Percentiles rank a stretch among this genome's conserved stretches.
Evolutionary conservation across 2,797 vertebrate genomes (phyloP).

Genomic region (Ataeniobius toweri): DNA sequence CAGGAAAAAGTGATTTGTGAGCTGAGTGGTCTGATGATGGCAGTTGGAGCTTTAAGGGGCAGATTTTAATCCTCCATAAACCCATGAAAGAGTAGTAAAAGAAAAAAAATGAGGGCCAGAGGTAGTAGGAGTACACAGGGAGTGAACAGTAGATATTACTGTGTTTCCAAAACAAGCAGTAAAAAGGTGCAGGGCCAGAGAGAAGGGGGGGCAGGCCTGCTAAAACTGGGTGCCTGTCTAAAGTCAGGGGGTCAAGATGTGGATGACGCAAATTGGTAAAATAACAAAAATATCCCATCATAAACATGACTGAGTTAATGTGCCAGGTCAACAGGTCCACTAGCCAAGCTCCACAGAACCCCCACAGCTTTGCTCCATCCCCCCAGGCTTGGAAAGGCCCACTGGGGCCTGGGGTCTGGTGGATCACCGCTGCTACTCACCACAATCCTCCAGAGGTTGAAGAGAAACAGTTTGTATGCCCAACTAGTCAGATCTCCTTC

Average conservation of each 20-base stretch:
- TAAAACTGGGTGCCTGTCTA: constrained; percentile 71
- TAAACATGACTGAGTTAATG: constrained; percentile 73
- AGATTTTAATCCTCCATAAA: constrained; percentile 55
- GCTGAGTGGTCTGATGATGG: constrained; percentile 45
- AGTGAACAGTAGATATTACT: constrained; percentile 58
- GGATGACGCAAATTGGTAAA: constrained; percentile 77
- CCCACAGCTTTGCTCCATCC: constrained; percentile 51
- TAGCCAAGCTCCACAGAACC: constrained; percentile 66
- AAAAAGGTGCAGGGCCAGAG: constrained; percentile 42
- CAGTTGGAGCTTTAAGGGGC: constrained; percentile 47
- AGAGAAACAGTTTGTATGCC: constrained; percentile 46
- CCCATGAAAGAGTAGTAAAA: constrained; percentile 19
- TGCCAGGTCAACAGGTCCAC: constrained; percentile 58
- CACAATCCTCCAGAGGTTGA: constrained; percentile 54
- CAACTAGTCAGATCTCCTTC: constrained; percentile 57
- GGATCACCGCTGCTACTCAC: constrained; percentile 41
- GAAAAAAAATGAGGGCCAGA: constrained; percentile 8
- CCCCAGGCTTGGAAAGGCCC: constrained; percentile 55
- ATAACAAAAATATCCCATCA: constrained; percentile 78
- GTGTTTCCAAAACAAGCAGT: constrained; percentile 57
- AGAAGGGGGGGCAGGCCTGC: constrained; percentile 52
- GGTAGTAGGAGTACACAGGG: constrained; percentile 35
- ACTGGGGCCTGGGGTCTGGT: constrained; percentile 58
- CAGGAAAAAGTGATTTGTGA: constrained; percentile 59
- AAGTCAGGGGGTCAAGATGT: constrained; percentile 65